Evolutionary conservation across 2,797 vertebrate species (phyloP), one percentile per base, ranked within the genome.

Genomic region (Hydrolagus colliei): DNA sequence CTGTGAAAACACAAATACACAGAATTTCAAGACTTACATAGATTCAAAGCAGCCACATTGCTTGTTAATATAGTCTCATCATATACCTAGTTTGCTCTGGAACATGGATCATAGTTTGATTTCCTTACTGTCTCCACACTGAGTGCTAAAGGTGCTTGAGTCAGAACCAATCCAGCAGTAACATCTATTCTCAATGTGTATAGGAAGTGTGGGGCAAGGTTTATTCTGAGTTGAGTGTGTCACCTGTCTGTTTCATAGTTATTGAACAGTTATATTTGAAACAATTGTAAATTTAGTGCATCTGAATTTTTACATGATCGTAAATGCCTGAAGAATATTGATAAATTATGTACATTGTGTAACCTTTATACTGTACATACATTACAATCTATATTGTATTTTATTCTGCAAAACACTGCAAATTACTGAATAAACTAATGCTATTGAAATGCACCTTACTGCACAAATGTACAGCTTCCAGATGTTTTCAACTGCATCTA

Each of bases 401-500:
- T 52, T 20, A 20, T 59, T 16, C 16, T 76, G 14, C 9, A 76
- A 20, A 52, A 76, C 32, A 74, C 35, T 8, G 41, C 41, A 14
- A 1, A 35, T 20, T 76, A 52, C 41, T 76, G 16, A 76, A 59
- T 9, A 20, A 76, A n/a, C 18, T 16, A 20, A 59, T 20, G 41
- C 32, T 76, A 20, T 20, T 59, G 16, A 59, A 9, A 76, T 76
- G 59, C 20, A 9, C 59, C 27, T 14, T 32, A 74, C 32, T 74
- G 9, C 35, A 35, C 73, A 59, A 76, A 16, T n/a, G 41, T 52
- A 52, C 41, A 74, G 5, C 41, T 52, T 75, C 35, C 9, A 10
- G 16, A 76, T 76, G 41, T 76, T 76, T 74, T 76, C 74, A 59
- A 59, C 74, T 76, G 74, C 8, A 59, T 20, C 74, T 76, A 76